Evolutionary conservation across 2,797 vertebrate species (phyloP).

Genomic region (Pseudomugil gertrudae): DNA sequence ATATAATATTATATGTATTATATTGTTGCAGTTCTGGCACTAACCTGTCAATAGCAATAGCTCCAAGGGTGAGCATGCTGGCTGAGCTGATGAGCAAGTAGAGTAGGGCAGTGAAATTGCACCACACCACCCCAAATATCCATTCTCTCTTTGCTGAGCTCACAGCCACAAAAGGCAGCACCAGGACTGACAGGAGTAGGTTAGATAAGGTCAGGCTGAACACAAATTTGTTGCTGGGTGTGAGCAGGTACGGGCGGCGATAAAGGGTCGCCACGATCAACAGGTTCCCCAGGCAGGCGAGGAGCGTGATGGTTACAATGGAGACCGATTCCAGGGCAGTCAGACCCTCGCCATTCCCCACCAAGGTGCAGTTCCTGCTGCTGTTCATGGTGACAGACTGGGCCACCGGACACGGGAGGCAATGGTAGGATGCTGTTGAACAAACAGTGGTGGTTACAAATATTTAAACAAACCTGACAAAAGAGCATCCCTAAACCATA

Average conservation of each 20-base stretch:
- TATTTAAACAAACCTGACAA: not conserved
- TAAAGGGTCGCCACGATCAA: conserved; percentile 92
- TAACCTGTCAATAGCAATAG: conserved; percentile 96
- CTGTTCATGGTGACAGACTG: conserved; percentile 87
- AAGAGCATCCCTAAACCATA: not conserved
- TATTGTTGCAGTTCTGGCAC: conserved; percentile 35
- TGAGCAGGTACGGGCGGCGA: conserved; percentile 94
- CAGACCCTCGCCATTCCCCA: conserved; percentile 76
- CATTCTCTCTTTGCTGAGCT: conserved; percentile 92
- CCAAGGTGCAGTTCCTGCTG: conserved; percentile 83
- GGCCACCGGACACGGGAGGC: conserved; percentile 57
- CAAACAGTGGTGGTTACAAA: conserved; percentile 21
- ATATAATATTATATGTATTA: not conserved
- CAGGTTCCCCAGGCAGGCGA: conserved; percentile 94
- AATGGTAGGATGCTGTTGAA: conserved; percentile 77
- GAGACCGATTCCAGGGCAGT: conserved; percentile 87
- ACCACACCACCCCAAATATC: conserved; percentile 99
- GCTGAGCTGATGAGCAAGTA: conserved; percentile 98
- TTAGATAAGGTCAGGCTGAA: conserved; percentile 98
- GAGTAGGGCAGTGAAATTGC: conserved; percentile 96
- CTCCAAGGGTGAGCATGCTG: conserved; percentile 97
- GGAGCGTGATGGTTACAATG: conserved; percentile 90
- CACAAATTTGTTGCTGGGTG: conserved; percentile 98
- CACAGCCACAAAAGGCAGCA: conserved; percentile 93
- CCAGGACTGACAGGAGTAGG: conserved; percentile 91